Evolutionary conservation across 2,888 invertebrate species (phyloP).

Genomic region (Nebria salina): DNA sequence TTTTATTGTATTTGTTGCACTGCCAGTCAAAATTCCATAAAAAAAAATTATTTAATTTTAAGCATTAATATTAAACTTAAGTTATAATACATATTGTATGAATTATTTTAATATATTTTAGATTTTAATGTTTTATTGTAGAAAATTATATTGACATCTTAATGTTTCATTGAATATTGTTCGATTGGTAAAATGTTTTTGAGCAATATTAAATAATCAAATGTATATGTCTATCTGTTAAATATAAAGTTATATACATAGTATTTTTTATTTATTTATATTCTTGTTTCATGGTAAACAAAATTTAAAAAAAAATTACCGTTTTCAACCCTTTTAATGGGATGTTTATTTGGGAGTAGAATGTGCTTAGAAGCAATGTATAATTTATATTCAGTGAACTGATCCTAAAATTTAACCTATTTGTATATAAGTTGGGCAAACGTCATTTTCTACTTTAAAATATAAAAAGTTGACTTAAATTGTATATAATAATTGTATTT

Average conservation of each 20-base stretch:
- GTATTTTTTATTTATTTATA: not conserved
- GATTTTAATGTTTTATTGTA: not conserved
- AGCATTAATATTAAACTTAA: not conserved
- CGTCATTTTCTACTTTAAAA: not conserved
- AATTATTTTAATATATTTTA: not conserved
- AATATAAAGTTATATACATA: not conserved
- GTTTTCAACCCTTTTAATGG: no score
- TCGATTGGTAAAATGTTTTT: not conserved
- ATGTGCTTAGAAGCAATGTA: not conserved
- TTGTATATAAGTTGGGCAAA: not conserved
- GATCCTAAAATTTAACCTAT: not conserved
- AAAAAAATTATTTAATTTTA: not conserved
- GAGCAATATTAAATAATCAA: not conserved
- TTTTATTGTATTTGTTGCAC: conserved; percentile 35
- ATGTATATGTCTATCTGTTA: conserved; percentile 1
- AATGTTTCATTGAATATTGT: conserved; percentile 1
- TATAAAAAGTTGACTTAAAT: not conserved
- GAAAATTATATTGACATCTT: conserved; percentile 1
- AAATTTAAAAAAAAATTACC: no score
- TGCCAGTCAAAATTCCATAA: conserved; percentile 23
- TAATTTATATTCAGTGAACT: not conserved
- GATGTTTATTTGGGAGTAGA: not conserved
- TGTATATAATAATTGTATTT: not conserved
- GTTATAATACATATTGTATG: not conserved
- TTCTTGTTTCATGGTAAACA: no score